These are phyloP conservation scores for Tachypleus tridentatus DNA, from an alignment of 1,140 invertebrate species.

Conservation along the genomic window DNA sequence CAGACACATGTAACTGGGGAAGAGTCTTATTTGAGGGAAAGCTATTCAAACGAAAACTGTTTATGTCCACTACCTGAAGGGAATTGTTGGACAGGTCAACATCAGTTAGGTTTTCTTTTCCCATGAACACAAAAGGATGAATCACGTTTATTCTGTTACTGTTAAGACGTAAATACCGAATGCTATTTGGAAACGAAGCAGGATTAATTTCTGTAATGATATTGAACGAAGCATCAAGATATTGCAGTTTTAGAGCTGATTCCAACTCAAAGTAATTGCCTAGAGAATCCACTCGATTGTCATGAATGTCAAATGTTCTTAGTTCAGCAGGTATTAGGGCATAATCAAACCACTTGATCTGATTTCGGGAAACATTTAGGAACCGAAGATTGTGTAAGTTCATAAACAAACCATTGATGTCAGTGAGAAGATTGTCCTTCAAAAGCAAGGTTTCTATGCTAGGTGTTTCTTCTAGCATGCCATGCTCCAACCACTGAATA, in stretches of 20 bases:
- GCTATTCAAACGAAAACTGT: conserved; percentile 51
- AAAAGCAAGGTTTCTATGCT: conserved; percentile 70
- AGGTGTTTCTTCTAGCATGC: conserved; percentile 61
- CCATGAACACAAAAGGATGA: conserved; percentile 64
- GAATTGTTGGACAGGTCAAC: conserved; percentile 82
- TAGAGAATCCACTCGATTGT: conserved; percentile 68
- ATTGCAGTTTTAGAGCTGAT: conserved; percentile 40
- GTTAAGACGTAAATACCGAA: conserved; percentile 63
- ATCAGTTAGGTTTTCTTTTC: conserved; percentile 62
- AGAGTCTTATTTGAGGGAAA: conserved; percentile 36
- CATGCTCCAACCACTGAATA: conserved; percentile 64
- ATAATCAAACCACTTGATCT: conserved; percentile 81
- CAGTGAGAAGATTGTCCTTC: conserved; percentile 67
- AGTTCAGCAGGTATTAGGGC: conserved; percentile 62
- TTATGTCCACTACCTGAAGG: conserved; percentile 64
- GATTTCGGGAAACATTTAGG: conserved; percentile 84
- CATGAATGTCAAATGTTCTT: conserved; percentile 78
- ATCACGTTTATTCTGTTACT: conserved; percentile 65
- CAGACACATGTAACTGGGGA: conserved; percentile 73
- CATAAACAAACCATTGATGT: conserved; percentile 71
- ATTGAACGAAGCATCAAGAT: conserved; percentile 66
- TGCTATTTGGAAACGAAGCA: conserved; percentile 55
- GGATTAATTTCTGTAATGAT: conserved; percentile 57
- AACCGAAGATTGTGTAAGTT: conserved; percentile 66
- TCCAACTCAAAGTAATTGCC: conserved; percentile 69